Conservation (phyloP, 1,140 invertebrate species). For the Ladona fulva region DNA sequence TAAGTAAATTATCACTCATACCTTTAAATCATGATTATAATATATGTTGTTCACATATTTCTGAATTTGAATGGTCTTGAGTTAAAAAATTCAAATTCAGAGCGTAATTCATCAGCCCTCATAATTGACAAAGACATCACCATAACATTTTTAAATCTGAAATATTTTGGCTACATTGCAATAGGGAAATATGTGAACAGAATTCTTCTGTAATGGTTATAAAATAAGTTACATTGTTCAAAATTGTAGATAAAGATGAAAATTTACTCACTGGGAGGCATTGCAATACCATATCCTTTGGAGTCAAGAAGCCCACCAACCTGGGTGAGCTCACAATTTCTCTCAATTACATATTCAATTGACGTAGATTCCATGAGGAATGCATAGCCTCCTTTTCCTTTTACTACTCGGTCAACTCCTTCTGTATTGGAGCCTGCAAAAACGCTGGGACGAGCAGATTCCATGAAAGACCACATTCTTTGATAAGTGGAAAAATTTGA, state of each 20-base stretch:
- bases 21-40: no score
- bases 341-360: conserved; percentile 83
- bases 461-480: conserved; percentile 90
- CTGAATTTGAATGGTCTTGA: no score
- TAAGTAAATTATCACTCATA: no score
- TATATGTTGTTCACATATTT: no score
- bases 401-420: conserved; percentile 74
- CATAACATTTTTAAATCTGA: no score
- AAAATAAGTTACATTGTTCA: no score
- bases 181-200: no score
- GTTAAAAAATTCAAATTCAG: no score
- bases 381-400: conserved; percentile 78
- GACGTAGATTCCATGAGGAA: conserved; percentile 91
- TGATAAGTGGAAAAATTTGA: conserved; percentile 87
- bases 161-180: no score
- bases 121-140: no score
- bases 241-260: not conserved
- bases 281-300: conserved; percentile 89
- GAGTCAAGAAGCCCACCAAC: conserved; percentile 83
- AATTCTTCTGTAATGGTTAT: no score
- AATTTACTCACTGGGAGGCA: conserved; percentile 68
- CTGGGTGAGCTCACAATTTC: conserved; percentile 84
- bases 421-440: conserved; percentile 78
- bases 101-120: no score
- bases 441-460: conserved; percentile 70